Percentiles rank a stretch among this genome's conserved stretches.
Conservation (phyloP, 2,113 vertebrate genomes). For the Pelodiscus sinensis region DNA sequence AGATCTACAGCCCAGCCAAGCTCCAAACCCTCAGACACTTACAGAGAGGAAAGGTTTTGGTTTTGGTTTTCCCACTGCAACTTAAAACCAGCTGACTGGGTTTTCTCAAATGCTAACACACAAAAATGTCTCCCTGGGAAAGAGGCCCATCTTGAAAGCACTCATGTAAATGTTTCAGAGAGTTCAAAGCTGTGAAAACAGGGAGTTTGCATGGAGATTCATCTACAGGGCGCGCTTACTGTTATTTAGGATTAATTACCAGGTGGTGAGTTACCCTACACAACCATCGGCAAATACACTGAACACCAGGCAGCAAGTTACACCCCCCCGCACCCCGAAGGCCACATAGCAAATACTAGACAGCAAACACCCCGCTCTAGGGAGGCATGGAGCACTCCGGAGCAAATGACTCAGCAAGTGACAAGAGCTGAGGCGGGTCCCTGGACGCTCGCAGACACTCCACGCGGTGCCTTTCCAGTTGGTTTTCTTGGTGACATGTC, state of each 20-base stretch:
- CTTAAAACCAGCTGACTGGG: neutral
- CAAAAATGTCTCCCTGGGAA: neutral
- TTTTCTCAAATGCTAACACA: neutral
- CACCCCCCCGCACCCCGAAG: neutral
- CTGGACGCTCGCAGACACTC: neutral
- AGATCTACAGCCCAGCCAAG: neutral
- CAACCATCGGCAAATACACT: neutral
- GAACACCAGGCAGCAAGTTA: neutral
- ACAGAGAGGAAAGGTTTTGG: neutral
- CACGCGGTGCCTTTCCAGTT: neutral
- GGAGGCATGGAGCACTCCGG: neutral
- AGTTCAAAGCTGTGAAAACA: neutral
- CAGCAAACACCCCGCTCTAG: conserved; percentile 4
- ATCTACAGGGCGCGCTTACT: neutral
- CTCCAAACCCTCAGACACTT: neutral
- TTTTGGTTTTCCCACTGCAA: neutral
- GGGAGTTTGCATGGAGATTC: neutral
- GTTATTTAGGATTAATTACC: neutral
- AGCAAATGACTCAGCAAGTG: neutral
- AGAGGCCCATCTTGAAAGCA: neutral
- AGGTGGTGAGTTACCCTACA: conserved; percentile 28
- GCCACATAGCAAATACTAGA: neutral
- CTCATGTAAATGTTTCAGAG: neutral
- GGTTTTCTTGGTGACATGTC: conserved; percentile 57
- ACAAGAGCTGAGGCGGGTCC: neutral